A percentile compares a stretch with the other conserved stretches of the same genome.
Conservation (phyloP, 2,797 vertebrate genomes). For the Notamacropus eugenii region DNA sequence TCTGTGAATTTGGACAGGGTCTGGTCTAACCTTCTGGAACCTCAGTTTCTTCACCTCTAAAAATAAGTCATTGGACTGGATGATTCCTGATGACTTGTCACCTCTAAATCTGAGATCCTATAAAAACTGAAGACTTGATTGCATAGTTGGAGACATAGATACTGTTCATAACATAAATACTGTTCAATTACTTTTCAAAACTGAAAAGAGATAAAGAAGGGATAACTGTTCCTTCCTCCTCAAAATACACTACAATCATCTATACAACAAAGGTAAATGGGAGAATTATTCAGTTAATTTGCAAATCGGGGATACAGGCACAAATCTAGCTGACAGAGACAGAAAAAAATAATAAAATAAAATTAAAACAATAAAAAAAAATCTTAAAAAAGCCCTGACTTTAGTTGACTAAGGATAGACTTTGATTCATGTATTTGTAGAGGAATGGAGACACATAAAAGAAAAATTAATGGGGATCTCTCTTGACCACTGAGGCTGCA, state of each 20-base stretch:
- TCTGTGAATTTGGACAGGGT: neutral
- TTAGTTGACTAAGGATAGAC: neutral
- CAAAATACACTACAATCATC: neutral
- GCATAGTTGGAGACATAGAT: neutral
- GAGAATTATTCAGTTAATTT: neutral
- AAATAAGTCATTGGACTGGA: neutral
- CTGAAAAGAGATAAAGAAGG: neutral
- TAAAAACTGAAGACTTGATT: neutral
- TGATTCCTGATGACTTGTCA: neutral
- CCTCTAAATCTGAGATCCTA: neutral
- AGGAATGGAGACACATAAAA: slow-evolving; percentile 32
- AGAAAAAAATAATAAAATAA: slow-evolving; percentile 18
- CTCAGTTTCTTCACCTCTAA: neutral
- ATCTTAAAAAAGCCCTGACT: slow-evolving; percentile 34
- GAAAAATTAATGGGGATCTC: slow-evolving; percentile 21
- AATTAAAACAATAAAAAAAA: slow-evolving; percentile 38
- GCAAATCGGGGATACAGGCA: neutral
- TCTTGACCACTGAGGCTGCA: neutral
- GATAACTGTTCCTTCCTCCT: neutral
- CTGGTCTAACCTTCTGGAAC: neutral
- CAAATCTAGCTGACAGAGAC: neutral
- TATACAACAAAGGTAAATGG: neutral
- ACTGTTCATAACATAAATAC: neutral
- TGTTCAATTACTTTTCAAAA: neutral
- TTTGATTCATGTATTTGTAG: neutral